Evolutionary conservation across 2,113 vertebrate genomes (phyloP).

Genomic region (Apodemus speciosus): DNA sequence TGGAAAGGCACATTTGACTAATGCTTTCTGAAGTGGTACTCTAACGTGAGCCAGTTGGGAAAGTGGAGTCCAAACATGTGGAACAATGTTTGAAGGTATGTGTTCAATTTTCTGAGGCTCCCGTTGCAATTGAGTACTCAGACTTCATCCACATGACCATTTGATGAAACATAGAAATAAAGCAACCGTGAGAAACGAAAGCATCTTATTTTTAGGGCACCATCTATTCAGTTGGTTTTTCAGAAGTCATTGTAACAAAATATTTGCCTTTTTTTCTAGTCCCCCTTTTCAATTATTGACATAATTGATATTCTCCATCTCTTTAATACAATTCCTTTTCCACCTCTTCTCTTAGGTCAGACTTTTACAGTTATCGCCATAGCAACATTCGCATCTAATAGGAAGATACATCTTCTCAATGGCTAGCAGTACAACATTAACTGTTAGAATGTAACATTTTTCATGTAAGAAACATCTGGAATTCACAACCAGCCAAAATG

Average conservation of each 20-base stretch:
- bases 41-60: background rate
- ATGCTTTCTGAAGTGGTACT: constrained; percentile 9
- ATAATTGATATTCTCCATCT: constrained; percentile 79
- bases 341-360: constrained; percentile 76
- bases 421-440: constrained; percentile 82
- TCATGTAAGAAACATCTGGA: constrained; percentile 87
- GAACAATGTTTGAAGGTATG: background rate
- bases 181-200: background rate
- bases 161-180: background rate
- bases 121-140: background rate
- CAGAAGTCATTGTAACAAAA: background rate
- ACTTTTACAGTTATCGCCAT: constrained; percentile 86
- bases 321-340: constrained; percentile 75
- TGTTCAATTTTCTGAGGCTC: background rate
- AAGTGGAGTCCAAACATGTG: background rate
- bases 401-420: constrained; percentile 87
- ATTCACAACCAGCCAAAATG: constrained; percentile 81
- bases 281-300: constrained; percentile 72
- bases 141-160: background rate
- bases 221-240: constrained; percentile 9
- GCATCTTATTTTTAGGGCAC: background rate
- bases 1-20: background rate
- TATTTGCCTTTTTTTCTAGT: constrained; percentile 72
- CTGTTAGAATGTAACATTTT: constrained; percentile 85
- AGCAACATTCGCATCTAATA: constrained; percentile 85